Base-by-base conservation (phyloP, 2,888 invertebrate species). In the Eudemis profundana region DNA sequence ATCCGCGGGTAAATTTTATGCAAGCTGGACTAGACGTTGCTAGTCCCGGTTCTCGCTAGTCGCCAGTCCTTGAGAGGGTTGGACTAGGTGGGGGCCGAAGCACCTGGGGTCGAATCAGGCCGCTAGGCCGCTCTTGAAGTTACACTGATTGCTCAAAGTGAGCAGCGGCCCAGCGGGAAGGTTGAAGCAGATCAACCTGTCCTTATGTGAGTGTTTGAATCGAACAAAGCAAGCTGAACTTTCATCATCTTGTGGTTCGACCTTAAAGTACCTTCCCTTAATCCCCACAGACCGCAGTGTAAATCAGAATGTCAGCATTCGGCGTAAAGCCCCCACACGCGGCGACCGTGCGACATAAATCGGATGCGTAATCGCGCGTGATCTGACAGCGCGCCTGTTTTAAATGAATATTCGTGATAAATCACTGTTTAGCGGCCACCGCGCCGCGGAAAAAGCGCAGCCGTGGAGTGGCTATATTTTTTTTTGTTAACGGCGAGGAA, bases 351-450 rank as follows among this genome's bases (percentile, higher is more conserved):
- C 81, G 85, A 86, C 87, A 88, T 90, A 89, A 90, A 87, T 90
- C 85, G 85, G 76, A 77, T 67, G 77, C 73, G 84, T 86, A 86
- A 89, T 90, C 89, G 87, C 83, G 77, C 73, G 74, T 85, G 82
- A 89, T 90, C 90, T 84, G 90, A 89, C 90, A 86, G 84, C 81
- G 77, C 79, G 83, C 79, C 85, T 87, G 87, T 88, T 65, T 89
- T 86, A 89, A 90, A 89, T 89, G 87, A 90, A 89, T 89, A 90
- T 90, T 89, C 86, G 83, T 85, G 83, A 89, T 89, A 90, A 89
- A 90, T 89, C 89, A 88, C 83, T 83, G 84, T 86, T 85, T 81
- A 84, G 85, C 85, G 85, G 89, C 87, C 86, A 86, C 86, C 81
- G 88, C 81, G 81, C 79, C 74, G 65, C 57, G 71, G 42, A 47